phyloP scores from a whole-genome alignment of 1,140 invertebrate genomes.

The Cydia pomonella region DNA sequence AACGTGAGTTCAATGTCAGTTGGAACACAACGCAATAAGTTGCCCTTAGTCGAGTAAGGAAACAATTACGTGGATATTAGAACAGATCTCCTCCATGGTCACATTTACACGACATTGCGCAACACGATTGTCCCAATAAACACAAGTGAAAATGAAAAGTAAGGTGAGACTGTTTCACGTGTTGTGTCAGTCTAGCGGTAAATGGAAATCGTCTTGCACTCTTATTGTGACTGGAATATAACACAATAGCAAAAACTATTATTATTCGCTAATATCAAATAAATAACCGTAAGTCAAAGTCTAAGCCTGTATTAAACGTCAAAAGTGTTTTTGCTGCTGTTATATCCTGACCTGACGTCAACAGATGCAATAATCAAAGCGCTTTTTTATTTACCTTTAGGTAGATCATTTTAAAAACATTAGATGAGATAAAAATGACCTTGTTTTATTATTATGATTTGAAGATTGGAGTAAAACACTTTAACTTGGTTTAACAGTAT shows the following conservation, averaged over 20 bases:
- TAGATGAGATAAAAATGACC: too few species aligned
- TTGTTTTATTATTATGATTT: too few species aligned
- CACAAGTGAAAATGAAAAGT: background rate
- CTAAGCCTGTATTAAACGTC: background rate
- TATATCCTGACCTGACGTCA: too few species aligned
- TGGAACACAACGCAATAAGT: slow-evolving; percentile 27
- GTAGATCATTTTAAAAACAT: too few species aligned
- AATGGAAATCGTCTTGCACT: background rate
- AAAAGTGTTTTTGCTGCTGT: background rate
- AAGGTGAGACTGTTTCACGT: background rate
- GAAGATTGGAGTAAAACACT: too few species aligned
- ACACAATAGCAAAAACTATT: background rate
- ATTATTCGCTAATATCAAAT: too few species aligned
- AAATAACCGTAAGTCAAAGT: background rate
- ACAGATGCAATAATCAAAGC: too few species aligned
- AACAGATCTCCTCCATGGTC: slow-evolving; percentile 31
- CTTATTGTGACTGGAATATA: background rate
- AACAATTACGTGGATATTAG: slow-evolving; percentile 32
- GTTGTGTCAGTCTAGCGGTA: background rate
- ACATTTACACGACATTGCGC: slow-evolving; percentile 1
- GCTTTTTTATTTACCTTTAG: too few species aligned
- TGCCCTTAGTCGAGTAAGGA: slow-evolving; percentile 32
- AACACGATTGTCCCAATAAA: background rate
- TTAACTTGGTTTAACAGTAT: too few species aligned
- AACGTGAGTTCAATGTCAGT: slow-evolving; percentile 17